Evolutionary conservation across 1,140 invertebrate genomes (phyloP), one percentile per base, ranked within the genome.

Genomic region (Bilobella aurantiaca): DNA sequence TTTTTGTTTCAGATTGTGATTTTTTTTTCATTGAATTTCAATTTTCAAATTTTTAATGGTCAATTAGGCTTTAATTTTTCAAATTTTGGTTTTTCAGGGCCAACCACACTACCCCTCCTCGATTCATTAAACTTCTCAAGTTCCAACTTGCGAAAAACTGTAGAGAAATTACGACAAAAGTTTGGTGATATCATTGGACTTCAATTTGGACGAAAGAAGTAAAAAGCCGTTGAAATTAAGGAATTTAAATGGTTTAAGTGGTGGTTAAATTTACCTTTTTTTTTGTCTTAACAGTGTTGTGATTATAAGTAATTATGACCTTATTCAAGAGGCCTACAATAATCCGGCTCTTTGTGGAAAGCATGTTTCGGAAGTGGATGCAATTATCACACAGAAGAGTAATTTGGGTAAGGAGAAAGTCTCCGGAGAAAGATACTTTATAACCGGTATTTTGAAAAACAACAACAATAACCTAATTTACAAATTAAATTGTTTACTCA

Each of bases 251-350:
- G n/a, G 37, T n/a, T n/a, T n/a, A n/a, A n/a, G n/a, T n/a, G n/a
- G n/a, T 42, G 23, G 25, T 14, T 53, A 53, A 53, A 5, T 53
- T 53, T 53, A 53, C 14, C 5, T 14, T 18, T 5, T 53, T 8
- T 53, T 53, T 53, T 53, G 8, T 18, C 8, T 18, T 42, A 12
- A 18, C 49, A 53, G 49, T 53, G 49, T 53, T 3, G 49, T 53
- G 8, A 53, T 53, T 18, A 53, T 53, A 18, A 53, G 49, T 53
- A 23, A 53, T 23, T 53, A 53, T 53, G 49, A 53, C 14, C 25
- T 53, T 5, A 53, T 53, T 53, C 49, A 53, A 53, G 49, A 53
- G 49, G 49, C 49, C 25, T 53, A 53, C 49, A 53, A 23, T 23
- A 53, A 12, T 16, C 49, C 49, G 5, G 49, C 12, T 5, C 25